Evolutionary conservation across 2,888 invertebrate genomes (phyloP).

Genomic region (Melitaea athalia): DNA sequence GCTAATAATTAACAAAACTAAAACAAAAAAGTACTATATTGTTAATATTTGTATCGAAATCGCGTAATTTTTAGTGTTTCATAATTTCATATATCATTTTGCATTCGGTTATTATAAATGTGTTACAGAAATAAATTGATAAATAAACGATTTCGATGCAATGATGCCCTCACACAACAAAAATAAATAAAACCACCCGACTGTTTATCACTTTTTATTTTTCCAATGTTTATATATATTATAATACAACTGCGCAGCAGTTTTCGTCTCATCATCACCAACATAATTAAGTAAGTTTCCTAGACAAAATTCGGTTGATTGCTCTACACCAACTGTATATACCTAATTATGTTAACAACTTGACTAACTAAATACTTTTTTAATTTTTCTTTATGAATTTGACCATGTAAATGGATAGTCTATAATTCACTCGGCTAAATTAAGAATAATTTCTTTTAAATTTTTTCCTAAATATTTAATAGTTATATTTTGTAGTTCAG

Average conservation of each 20-base stretch:
- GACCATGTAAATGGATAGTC: background rate
- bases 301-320: too few relatives aligned
- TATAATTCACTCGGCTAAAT: background rate
- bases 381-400: background rate
- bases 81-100: too few relatives aligned
- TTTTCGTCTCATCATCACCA: background rate
- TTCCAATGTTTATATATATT: background rate
- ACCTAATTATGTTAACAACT: background rate
- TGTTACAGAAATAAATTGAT: too few relatives aligned
- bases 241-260: conserved; percentile 1
- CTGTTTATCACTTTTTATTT: background rate
- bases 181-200: too few relatives aligned
- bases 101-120: too few relatives aligned
- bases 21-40: too few relatives aligned
- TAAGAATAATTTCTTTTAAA: background rate
- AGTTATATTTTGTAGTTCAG: background rate
- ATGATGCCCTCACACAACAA: too few relatives aligned
- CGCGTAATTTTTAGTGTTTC: too few relatives aligned
- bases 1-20: too few relatives aligned
- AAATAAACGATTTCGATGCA: too few relatives aligned
- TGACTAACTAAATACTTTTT: background rate
- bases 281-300: conserved; percentile 1
- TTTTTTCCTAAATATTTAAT: background rate
- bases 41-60: too few relatives aligned
- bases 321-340: conserved; percentile 6